A percentile compares a stretch with the other conserved stretches of the same genome.
phyloP scores from a whole-genome alignment of 92 coral and sea anemone genomes.

The Porites cylindrica region DNA sequence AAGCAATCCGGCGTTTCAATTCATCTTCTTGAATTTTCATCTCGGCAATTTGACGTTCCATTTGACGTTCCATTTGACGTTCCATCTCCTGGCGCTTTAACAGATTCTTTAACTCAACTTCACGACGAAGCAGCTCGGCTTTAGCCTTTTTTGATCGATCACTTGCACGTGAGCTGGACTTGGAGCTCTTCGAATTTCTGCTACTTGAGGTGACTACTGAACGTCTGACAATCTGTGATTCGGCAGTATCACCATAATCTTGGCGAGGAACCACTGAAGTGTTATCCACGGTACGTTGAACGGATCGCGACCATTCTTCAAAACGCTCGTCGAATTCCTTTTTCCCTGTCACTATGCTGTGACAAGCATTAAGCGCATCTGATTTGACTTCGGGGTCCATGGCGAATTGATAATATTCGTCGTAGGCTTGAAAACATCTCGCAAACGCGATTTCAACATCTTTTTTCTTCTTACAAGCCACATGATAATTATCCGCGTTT shows the following conservation, averaged over 20 bases:
- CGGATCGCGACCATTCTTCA: background rate
- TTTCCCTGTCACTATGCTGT: background rate
- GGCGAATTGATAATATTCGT: too few species aligned
- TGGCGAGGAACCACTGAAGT: background rate
- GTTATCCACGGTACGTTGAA: slow-evolving; percentile 1
- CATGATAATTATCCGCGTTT: background rate
- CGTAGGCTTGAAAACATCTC: slow-evolving; percentile 1
- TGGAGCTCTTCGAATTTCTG: background rate
- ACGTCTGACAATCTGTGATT: background rate
- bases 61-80: too few species aligned
- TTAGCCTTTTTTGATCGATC: slow-evolving; percentile 20
- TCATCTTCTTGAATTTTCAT: slow-evolving; percentile 32
- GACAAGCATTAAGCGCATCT: background rate
- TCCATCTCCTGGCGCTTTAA: slow-evolving; percentile 17
- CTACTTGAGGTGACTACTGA: background rate
- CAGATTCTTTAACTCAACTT: slow-evolving; percentile 18
- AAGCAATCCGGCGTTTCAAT: slow-evolving; percentile 4
- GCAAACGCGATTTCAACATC: background rate
- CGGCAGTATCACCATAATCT: background rate
- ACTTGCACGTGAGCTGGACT: slow-evolving; percentile 9
- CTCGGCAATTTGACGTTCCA: slow-evolving; percentile 32
- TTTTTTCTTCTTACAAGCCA: background rate
- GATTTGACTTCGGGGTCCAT: too few species aligned
- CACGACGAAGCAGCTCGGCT: slow-evolving; percentile 3
- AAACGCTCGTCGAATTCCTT: background rate